Conservation (phyloP, 2,888 invertebrate species). For the Nephrocerus scutellatus region DNA sequence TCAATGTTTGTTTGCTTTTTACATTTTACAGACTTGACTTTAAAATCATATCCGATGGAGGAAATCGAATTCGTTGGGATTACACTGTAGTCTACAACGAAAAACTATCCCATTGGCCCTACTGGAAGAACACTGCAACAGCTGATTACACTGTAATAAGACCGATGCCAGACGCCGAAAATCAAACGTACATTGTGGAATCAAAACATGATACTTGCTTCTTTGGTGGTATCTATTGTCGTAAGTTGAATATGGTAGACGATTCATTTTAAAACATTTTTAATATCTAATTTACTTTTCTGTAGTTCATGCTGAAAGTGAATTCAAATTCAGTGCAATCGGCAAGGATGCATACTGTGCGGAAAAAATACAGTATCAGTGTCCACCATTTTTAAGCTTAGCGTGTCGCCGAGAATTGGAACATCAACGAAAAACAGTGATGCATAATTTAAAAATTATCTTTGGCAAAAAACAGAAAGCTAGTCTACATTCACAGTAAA, state of each 20-base stretch:
- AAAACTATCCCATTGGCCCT: slow-evolving; percentile 58
- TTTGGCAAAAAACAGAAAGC: slow-evolving; percentile 27
- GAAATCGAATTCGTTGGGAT: slow-evolving; percentile 62
- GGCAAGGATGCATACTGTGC: slow-evolving; percentile 50
- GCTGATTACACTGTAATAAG: slow-evolving; percentile 56
- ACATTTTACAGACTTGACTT: slow-evolving; percentile 60
- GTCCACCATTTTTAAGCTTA: slow-evolving; percentile 53
- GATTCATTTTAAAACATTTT: too few species aligned
- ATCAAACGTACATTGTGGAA: slow-evolving; percentile 51
- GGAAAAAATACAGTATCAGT: slow-evolving; percentile 56
- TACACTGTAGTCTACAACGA: slow-evolving; percentile 61
- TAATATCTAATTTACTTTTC: slow-evolving; percentile 22
- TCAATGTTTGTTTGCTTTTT: too few species aligned
- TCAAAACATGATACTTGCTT: slow-evolving; percentile 62
- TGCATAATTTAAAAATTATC: slow-evolving; percentile 41
- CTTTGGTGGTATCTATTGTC: slow-evolving; percentile 51
- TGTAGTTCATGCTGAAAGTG: slow-evolving; percentile 57
- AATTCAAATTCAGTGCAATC: slow-evolving; percentile 53
- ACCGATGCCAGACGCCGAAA: slow-evolving; percentile 43
- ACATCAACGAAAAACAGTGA: slow-evolving; percentile 43
- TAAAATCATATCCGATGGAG: slow-evolving; percentile 56
- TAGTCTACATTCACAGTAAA: too few species aligned
- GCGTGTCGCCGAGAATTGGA: slow-evolving; percentile 55
- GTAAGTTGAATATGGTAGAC: slow-evolving; percentile 53
- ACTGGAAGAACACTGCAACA: slow-evolving; percentile 53